Evolutionary conservation across 2,888 invertebrate genomes (phyloP).

Genomic region (Thymelicus acteon): DNA sequence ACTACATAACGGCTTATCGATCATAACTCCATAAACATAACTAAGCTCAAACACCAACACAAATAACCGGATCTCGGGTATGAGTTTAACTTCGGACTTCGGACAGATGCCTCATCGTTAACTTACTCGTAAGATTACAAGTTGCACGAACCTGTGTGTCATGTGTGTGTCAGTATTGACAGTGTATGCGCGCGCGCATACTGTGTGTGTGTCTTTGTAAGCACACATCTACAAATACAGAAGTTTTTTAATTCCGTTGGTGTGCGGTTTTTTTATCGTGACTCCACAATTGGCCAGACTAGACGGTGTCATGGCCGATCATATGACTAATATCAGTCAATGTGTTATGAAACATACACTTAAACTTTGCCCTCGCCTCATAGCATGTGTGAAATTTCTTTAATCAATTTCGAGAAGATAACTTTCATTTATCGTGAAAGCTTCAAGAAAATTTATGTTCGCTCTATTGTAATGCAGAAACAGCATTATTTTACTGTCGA

Average conservation of each 20-base stretch:
- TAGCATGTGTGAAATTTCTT: constrained; percentile 14
- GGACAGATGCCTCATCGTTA: not conserved
- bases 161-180: not conserved
- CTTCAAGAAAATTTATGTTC: constrained; percentile 53
- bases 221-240: not conserved
- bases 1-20: constrained; percentile 6
- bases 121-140: constrained; percentile 9
- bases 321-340: constrained; percentile 13
- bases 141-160: not conserved
- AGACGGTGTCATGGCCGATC: constrained; percentile 7
- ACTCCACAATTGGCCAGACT: not conserved
- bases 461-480: constrained; percentile 51
- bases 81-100: constrained; percentile 9
- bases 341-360: constrained; percentile 13
- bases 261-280: not conserved
- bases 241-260: not conserved
- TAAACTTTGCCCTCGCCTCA: constrained; percentile 21
- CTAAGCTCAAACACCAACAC: constrained; percentile 3
- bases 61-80: constrained; percentile 10
- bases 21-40: constrained; percentile 7
- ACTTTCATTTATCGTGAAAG: constrained; percentile 60
- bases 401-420: constrained; percentile 46
- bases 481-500: constrained; percentile 44
- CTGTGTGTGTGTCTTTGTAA: not conserved
- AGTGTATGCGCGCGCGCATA: not conserved